Evolutionary conservation across 2,888 invertebrate genomes (phyloP), one percentile per base, ranked within the genome.

Genomic region (Meloe dianella): DNA sequence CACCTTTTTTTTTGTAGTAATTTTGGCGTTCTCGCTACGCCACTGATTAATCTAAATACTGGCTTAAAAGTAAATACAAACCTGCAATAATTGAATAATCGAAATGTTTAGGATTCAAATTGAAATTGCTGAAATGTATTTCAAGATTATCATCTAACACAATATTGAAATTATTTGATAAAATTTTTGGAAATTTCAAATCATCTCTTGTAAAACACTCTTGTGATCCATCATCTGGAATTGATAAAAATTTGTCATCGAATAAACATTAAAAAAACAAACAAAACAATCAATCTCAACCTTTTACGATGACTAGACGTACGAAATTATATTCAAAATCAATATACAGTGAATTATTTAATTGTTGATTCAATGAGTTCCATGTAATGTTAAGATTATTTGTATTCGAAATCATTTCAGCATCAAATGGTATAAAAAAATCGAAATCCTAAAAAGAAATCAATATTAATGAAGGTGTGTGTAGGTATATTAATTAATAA

Each of bases 301-400:
- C 71, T 57, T 65, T 66, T 20, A 70, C 60, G n/a, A 70, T 35
- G 24, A 61, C 66, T 63, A 72, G 59, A 38, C 68, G 63, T 5
- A 66, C 63, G 10, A 54, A 60, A 59, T 72, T 64, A 29, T 66
- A 67, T 32, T 66, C 29, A 51, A 65, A 66, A 24, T 65, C 30
- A 22, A 72, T 54, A 14, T 62, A 64, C 27, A 74, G 61, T 6
- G 67, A 73, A 66, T 72, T 71, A 47, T 71, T 72, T 14, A 68
- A n/a, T 12, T 61, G 60, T 30, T 51, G 54, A 9, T 61, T 62
- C 8, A 63, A 57, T 9, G 72, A 64, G 17, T 65, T 41, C 74
- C 74, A 74, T 22, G 71, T 71, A 32, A 74, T 66, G 56, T 71
- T 72, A 2, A 74, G 56, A 10, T 47, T 24, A 10, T 27, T 24